Base-by-base conservation (phyloP, 2,113 vertebrate genomes). In the Megaceryle maxima region DNA sequence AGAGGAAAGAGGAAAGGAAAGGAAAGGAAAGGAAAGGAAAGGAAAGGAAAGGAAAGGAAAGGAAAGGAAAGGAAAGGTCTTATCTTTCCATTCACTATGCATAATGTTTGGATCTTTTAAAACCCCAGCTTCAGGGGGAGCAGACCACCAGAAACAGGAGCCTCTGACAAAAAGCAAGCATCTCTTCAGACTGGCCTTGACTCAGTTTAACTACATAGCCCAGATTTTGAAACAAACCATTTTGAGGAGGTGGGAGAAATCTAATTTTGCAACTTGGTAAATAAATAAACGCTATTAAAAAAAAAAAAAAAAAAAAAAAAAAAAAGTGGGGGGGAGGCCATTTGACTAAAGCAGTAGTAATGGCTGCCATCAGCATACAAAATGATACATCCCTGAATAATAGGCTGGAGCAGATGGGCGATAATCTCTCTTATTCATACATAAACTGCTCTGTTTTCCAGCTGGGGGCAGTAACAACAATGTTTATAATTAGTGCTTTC, bases 401-500 rank as follows among this genome's bases (percentile, higher is more conserved):
- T 97, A 95, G 97, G 91, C 94, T 94, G 96, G 95, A 98, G 97
- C 98, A 98, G 98, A 98, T 98, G 97, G 98, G 97, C 74, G 92
- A 96, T 98, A 96, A 98, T 98, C 96, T 98, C 96, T 91, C 92
- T 96, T 88, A 96, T 96, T 97, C 94, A 80, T 95, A 96, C 88
- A 97, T 97, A 97, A 98, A 97, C 96, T 94, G 96, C 97, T 96
- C 95, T 96, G 97, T 94, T 97, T 97, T 97, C 98, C 98, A 98
- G 98, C 98, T 98, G 97, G 97, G 98, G 97, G 98, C 98, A 98
- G 97, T 97, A 97, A 98, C 97, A 97, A 97, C 98, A 97, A 84
- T 97, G 95, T 97, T 98, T 94, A 76, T 96, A 97, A 97, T 97
- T 97, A 97, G 91, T 69, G 90, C 77, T 74, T 81, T 92, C 94